Percentiles rank a stretch among this genome's conserved stretches.
These are phyloP conservation scores for Umimayanthus kanabou DNA, from an alignment of 92 coral and sea anemone genomes.

Conservation along the genomic window DNA sequence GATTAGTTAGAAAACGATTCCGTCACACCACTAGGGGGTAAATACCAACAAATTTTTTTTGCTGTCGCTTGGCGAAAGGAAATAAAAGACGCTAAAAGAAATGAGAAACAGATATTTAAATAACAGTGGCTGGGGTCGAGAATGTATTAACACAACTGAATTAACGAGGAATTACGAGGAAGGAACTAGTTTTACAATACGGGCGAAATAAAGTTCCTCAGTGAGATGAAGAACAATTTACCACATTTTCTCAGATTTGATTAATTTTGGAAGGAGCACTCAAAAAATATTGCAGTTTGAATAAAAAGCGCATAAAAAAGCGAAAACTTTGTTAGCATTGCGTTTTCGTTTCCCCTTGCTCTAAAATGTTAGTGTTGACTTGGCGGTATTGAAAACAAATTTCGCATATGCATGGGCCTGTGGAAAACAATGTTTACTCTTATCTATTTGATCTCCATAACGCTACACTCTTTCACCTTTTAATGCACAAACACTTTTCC, in stretches of 20 bases:
- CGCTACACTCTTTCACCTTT: constrained; percentile 7
- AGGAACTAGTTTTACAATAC: neutral
- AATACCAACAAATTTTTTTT: neutral
- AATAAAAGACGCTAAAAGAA: neutral
- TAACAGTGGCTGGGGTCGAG: neutral
- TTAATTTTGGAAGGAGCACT: neutral
- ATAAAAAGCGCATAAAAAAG: neutral
- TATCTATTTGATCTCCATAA: neutral
- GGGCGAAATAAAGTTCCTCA: neutral
- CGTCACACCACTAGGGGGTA: constrained; percentile 43
- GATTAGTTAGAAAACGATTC: constrained; percentile 32
- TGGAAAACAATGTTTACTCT: constrained; percentile 33
- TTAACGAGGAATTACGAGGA: neutral
- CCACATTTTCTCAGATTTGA: neutral
- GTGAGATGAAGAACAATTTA: neutral
- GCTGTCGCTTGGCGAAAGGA: constrained; percentile 26
- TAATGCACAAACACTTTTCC: constrained; percentile 6
- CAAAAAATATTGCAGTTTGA: neutral
- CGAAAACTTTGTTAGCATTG: neutral
- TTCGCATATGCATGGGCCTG: neutral
- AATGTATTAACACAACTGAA: constrained; percentile 11
- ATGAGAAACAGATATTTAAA: neutral
- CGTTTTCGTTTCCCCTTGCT: neutral
- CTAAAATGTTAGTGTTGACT: constrained; percentile 14
- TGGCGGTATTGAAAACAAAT: constrained; percentile 4